A percentile compares a stretch with the other conserved stretches of the same genome.
Conservation (phyloP, 2,797 vertebrate species). For the Sylvia borin region DNA sequence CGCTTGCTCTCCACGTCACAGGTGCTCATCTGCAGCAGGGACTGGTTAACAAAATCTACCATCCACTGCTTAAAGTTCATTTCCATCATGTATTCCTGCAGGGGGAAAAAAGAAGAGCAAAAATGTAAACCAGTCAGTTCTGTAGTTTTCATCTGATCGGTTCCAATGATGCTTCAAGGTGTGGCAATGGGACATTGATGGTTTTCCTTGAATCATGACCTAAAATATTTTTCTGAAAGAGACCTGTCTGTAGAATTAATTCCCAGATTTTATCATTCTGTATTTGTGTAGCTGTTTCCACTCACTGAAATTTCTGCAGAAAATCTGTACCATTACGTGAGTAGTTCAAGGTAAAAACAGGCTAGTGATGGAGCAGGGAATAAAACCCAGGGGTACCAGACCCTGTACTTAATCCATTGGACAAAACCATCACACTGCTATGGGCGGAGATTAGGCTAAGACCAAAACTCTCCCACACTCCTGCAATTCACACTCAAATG, state of each 20-base stretch:
- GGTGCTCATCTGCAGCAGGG: slow-evolving; percentile 77
- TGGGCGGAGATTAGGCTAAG: neutral
- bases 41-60: slow-evolving; percentile 86
- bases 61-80: slow-evolving; percentile 83
- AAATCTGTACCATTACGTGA: neutral
- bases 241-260: neutral
- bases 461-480: neutral
- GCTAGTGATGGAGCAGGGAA: neutral
- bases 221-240: neutral
- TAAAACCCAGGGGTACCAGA: neutral
- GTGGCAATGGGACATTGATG: neutral
- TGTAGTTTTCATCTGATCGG: neutral
- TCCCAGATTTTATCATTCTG: neutral
- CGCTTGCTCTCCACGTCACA: slow-evolving; percentile 79
- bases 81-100: slow-evolving; percentile 81
- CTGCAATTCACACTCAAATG: neutral
- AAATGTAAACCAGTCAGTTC: neutral
- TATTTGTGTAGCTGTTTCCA: neutral
- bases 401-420: neutral
- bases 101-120: neutral
- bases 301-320: neutral
- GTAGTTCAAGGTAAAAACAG: neutral
- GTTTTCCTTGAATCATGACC: neutral
- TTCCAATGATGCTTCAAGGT: neutral
- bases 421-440: neutral